Evolutionary conservation across 2,797 vertebrate genomes (phyloP).

Genomic region (Sebastes hubbsi): DNA sequence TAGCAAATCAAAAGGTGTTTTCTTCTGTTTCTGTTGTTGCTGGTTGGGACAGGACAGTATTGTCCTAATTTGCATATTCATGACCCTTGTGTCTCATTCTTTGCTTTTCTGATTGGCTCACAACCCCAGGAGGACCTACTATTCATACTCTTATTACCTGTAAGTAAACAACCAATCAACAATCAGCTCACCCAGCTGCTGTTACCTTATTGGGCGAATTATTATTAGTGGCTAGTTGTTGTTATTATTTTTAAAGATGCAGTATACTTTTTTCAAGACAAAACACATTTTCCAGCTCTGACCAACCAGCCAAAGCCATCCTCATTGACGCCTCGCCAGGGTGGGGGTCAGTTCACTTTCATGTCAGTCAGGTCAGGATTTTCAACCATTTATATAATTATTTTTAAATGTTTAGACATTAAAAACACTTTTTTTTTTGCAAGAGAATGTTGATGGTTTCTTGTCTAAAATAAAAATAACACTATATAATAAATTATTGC

Average conservation of each 20-base stretch:
- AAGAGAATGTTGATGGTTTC: conserved; percentile 8
- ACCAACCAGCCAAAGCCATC: conserved; percentile 82
- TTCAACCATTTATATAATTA: conserved; percentile 9
- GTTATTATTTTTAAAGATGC: conserved; percentile 97
- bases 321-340: conserved; percentile 80
- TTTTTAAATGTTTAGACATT: background rate
- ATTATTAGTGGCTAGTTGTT: conserved; percentile 81
- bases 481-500: background rate
- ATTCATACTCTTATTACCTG: conserved; percentile 99
- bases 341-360: conserved; percentile 75
- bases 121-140: conserved; percentile 99
- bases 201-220: conserved; percentile 74
- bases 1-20: conserved; percentile 68
- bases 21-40: conserved; percentile 92
- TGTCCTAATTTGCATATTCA: conserved; percentile 96
- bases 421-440: background rate
- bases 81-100: conserved; percentile 94
- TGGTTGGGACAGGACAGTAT: conserved; percentile 87
- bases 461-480: background rate
- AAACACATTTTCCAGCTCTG: conserved; percentile 83
- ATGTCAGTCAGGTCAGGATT: conserved; percentile 58
- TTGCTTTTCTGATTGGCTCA: conserved; percentile 99
- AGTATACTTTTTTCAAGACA: conserved; percentile 99
- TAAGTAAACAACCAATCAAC: conserved; percentile 93
- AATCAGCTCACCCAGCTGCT: conserved; percentile 78